Base-by-base conservation (phyloP, 2,888 invertebrate genomes). In the Eupeodes luniger region DNA sequence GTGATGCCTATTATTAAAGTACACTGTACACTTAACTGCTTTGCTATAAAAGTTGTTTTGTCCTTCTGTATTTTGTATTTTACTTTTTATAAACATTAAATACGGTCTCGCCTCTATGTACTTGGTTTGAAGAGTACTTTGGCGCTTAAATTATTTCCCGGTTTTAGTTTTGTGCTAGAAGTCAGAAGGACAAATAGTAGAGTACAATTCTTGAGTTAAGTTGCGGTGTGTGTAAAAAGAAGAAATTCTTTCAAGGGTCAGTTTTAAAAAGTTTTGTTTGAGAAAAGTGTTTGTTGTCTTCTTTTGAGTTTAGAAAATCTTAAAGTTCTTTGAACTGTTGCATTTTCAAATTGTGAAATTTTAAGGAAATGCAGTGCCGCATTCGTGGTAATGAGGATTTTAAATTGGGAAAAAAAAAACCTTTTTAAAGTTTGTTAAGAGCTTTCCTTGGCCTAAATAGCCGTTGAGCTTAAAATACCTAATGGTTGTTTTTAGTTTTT, bases 141-240 rank as follows among this genome's bases (percentile, higher is more conserved):
- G 67, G 49, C 77, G 81, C 77, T 81, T 81, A 64, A 84, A 62
- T 64, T 81, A 77, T 81, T 77, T 81, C 72, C 81, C 77, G 77
- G 67, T 81, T 84, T 70, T 47, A 84, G 81, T 84, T 69, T 72
- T 76, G 61, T 59, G 49, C 16, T 27, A 84, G 53, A 81, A 77
- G 53, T 27, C 74, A 81, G 27, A 81, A 74, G 77, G 69, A 75
- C 77, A n/a, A 49, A 59, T n/a, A 62, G 55, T 55, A 55, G 40
- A 40, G 40, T 40, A 40, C 9, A 40, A 57, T 51, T 66, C 70
- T 77, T 61, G 57, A 76, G 51, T 67, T 61, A 40, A 79, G 47
- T 80, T 27, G 53, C 14, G 59, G 61, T 40, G 67, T 40, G 67
- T 67, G 74, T n/a, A 47, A 59, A 11, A 72, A 49, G 27, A 19